A percentile compares a stretch with the other conserved stretches of the same genome.
These are phyloP conservation scores for Columba livia DNA, from an alignment of 2,113 vertebrate genomes.

Conservation along the genomic window DNA sequence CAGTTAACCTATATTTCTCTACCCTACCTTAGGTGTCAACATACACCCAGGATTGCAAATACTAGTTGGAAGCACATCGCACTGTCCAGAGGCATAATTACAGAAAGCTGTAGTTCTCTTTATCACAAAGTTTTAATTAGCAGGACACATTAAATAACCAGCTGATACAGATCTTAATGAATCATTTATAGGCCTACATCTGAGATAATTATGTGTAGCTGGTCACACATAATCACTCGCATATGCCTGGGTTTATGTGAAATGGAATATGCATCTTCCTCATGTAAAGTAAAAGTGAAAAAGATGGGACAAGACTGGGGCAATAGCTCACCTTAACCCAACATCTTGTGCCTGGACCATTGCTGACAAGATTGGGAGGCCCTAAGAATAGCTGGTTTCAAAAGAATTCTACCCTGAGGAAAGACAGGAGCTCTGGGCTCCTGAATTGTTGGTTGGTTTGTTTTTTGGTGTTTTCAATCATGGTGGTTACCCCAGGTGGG, in stretches of 20 bases:
- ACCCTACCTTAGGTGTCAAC: not conserved
- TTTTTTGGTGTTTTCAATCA: not conserved
- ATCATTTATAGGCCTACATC: slow-evolving; percentile 61
- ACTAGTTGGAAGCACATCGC: not conserved
- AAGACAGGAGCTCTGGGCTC: not conserved
- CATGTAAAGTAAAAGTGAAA: not conserved
- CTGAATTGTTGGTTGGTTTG: not conserved
- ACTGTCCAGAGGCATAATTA: slow-evolving; percentile 61
- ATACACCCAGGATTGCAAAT: slow-evolving; percentile 15
- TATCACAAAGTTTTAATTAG: slow-evolving; percentile 66
- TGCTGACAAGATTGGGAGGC: not conserved
- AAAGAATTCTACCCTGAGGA: not conserved
- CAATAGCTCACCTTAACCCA: not conserved
- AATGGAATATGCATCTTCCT: not conserved
- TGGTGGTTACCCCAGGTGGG: not conserved
- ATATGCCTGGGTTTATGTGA: not conserved
- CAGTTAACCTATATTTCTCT: slow-evolving; percentile 53
- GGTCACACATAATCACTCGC: not conserved
- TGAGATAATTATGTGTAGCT: slow-evolving; percentile 43
- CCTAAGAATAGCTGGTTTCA: not conserved
- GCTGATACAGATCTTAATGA: slow-evolving; percentile 64
- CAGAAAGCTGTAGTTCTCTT: slow-evolving; percentile 35
- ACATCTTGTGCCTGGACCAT: not conserved
- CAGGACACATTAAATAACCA: slow-evolving; percentile 57
- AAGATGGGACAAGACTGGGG: not conserved